Base-by-base conservation (phyloP, 2,797 vertebrate species). In the Pampus argenteus region DNA sequence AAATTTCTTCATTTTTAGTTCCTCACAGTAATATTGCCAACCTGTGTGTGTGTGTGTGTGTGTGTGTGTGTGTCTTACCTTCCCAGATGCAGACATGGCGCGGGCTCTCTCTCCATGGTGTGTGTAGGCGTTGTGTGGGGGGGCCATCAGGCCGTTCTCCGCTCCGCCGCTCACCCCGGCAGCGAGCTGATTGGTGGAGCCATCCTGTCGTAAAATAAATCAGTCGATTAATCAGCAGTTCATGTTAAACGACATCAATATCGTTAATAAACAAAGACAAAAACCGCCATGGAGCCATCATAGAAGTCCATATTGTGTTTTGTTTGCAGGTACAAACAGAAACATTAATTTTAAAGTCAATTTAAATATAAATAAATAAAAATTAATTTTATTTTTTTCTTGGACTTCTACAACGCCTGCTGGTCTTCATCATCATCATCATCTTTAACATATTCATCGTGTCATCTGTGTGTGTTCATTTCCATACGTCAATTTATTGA, bases 61-160 rank as follows among this genome's bases (percentile, higher is more conserved):
- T 61, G 26, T 58, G 56, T 25, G 25, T 34, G 55, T 15, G 25
- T 23, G 18, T n/a, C 9, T 67, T 91, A 95, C 95, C 94, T 95
- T 95, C 64, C 92, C 89, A 17, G 94, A 95, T 0, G 91, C 86
- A 6, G 95, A 95, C 89, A 94, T 91, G 64, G 94, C 91, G 4
- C 95, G 76, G 18, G 76, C 79, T 68, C 94, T 86, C 85, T 95
- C 94, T 55, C 86, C 92, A 0, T 88, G 91, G 47, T 91, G 82
- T 0, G 76, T 51, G 83, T 94, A 94, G 55, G 69, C 26, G 25
- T 66, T 90, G 52, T 82, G 89, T 0, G 90, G 91, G 0, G 87
- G 93, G 9, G 85, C 83, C 74, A 90, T 38, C 29, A 91, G 84
- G 29, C 94, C 94, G 8, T 95, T 95, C 81, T 95, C 95, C 2